These are phyloP conservation scores for Hyles euphorbiae DNA, from an alignment of 1,140 invertebrate species.

Conservation along the genomic window DNA sequence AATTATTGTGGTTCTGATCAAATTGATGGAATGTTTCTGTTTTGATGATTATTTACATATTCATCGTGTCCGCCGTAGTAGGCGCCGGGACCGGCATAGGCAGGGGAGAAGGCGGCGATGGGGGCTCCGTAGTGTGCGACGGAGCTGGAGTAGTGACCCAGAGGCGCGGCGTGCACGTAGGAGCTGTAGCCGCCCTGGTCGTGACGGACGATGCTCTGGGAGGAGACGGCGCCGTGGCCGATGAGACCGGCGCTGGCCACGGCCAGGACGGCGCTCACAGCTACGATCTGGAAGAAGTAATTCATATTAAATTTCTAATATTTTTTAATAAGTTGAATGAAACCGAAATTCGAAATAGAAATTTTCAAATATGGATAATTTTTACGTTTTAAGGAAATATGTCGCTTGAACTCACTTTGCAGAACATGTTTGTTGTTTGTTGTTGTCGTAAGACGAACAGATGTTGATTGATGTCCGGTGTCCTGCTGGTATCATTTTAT, in stretches of 20 bases:
- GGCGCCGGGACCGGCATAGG: conserved; percentile 26
- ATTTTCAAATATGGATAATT: too few species aligned
- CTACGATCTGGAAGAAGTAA: conserved; percentile 37
- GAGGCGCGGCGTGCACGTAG: conserved; percentile 26
- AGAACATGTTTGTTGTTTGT: conserved; percentile 11
- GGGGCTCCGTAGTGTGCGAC: conserved; percentile 39
- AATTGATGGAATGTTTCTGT: too few species aligned
- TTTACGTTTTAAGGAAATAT: not conserved
- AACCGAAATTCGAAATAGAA: too few species aligned
- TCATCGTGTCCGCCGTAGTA: conserved; percentile 37
- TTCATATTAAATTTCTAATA: too few species aligned
- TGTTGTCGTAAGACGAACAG: conserved; percentile 7
- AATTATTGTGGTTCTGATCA: too few species aligned
- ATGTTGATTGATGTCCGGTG: conserved; percentile 14
- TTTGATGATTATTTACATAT: conserved; percentile 28
- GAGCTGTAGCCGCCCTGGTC: conserved; percentile 36
- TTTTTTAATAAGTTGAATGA: too few species aligned
- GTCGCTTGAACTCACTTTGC: conserved; percentile 6
- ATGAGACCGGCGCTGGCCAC: conserved; percentile 40
- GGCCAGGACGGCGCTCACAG: conserved; percentile 37
- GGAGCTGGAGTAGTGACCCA: conserved; percentile 28
- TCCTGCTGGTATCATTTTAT: conserved; percentile 9
- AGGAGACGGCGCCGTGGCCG: conserved; percentile 42
- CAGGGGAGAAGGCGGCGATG: conserved; percentile 16
- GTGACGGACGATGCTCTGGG: conserved; percentile 54